Evolutionary conservation across 2,797 vertebrate species (phyloP).

Genomic region (Myripristis murdjan): DNA sequence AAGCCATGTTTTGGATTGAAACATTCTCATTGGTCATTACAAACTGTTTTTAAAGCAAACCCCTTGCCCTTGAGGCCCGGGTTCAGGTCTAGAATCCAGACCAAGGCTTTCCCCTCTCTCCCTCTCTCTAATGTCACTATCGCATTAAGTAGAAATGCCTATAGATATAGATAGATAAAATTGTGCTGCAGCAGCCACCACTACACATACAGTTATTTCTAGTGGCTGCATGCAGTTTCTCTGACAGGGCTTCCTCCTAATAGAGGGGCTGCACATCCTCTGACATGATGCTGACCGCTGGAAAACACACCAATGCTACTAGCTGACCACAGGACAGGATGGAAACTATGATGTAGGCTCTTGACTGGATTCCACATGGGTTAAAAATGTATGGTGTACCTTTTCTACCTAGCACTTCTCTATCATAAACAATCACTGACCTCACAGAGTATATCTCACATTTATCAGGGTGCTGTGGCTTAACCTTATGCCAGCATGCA

Average conservation of each 20-base stretch:
- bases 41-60: no score
- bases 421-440: not conserved
- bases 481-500: not conserved
- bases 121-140: no score
- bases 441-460: not conserved
- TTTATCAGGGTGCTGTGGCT: not conserved
- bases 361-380: constrained; percentile 21
- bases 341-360: constrained; percentile 19
- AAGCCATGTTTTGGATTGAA: no score
- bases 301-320: constrained; percentile 27
- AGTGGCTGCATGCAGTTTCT: constrained; percentile 31
- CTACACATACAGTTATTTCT: constrained; percentile 30
- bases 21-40: no score
- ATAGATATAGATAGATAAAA: no score
- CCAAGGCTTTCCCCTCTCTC: no score
- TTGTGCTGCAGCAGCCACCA: constrained; percentile 17
- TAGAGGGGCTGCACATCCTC: constrained; percentile 38
- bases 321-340: constrained; percentile 36
- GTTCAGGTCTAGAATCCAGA: no score
- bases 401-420: not conserved
- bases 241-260: constrained; percentile 59
- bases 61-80: no score
- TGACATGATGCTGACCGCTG: constrained; percentile 49
- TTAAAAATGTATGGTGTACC: constrained; percentile 5
- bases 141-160: no score